Percentiles rank a stretch among this genome's conserved stretches.
Evolutionary conservation across 1,140 invertebrate genomes (phyloP).

Genomic region (Telenomus remus): DNA sequence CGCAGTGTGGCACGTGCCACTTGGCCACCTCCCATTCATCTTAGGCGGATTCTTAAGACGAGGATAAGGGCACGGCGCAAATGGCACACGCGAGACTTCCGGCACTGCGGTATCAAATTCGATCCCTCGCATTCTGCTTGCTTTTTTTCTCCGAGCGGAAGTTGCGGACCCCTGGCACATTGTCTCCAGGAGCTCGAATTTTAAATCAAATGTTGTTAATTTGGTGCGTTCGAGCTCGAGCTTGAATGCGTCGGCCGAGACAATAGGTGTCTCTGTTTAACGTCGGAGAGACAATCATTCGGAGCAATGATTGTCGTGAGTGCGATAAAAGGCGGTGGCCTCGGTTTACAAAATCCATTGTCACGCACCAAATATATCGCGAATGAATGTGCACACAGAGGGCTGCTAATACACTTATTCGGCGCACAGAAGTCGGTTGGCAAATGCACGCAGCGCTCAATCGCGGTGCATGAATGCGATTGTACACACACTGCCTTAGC

Average conservation of each 20-base stretch:
- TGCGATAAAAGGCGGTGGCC: slow-evolving; percentile 52
- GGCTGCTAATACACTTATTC: slow-evolving; percentile 62
- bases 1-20: slow-evolving; percentile 68
- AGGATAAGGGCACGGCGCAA: slow-evolving; percentile 69
- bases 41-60: slow-evolving; percentile 67
- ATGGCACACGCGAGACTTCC: slow-evolving; percentile 73
- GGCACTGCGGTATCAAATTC: slow-evolving; percentile 64
- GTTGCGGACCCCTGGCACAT: slow-evolving; percentile 47
- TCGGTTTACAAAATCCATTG: slow-evolving; percentile 59
- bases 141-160: slow-evolving; percentile 66
- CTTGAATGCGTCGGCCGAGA: slow-evolving; percentile 4
- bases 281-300: slow-evolving; percentile 48
- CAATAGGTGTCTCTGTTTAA: slow-evolving; percentile 51
- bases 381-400: slow-evolving; percentile 57
- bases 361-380: slow-evolving; percentile 54
- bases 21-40: slow-evolving; percentile 65
- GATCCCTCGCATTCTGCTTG: slow-evolving; percentile 48
- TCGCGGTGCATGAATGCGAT: slow-evolving; percentile 37
- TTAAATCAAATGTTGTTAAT: no score
- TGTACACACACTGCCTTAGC: slow-evolving; percentile 56
- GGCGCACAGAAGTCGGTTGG: slow-evolving; percentile 33
- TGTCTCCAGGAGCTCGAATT: no score
- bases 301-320: slow-evolving; percentile 63
- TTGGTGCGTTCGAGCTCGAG: no score
- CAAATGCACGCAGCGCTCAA: slow-evolving; percentile 40